Evolutionary conservation across 1,140 invertebrate genomes (phyloP), one percentile per base, ranked within the genome.

Genomic region (Drosophila asahinai): DNA sequence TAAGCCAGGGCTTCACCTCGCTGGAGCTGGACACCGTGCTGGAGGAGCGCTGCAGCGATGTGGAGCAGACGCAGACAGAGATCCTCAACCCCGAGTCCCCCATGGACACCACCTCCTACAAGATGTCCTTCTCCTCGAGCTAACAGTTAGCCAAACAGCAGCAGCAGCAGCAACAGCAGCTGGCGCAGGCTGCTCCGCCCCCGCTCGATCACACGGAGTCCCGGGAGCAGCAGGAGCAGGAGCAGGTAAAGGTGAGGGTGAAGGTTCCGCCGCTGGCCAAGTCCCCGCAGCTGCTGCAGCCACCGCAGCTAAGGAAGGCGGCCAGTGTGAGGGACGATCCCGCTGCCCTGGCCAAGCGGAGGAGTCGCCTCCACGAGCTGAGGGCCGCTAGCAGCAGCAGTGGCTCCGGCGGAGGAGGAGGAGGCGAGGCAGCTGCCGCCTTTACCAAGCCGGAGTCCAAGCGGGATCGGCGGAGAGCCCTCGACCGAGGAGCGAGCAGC

Each of bases 1-100:
- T 93, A 89, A 96, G 93, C 68, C 94, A 95, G 77, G 94, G 95
- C 17, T 96, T 96, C 70, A 96, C 96, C 12, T 95, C 96, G 1
- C 90, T 96, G 38, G 96, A 97, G 90, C 93, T 97, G 80, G 96
- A 97, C 87, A 97, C 97, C 0, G 97, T 97, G 12, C 94, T 97
- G 15, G 97, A 97, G 91, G 97, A 97, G 86, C 94, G 96, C 68
- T 94, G 94, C 38, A 95, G 94, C 30, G 96, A 97, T 91, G 95
- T 96, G 9, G 96, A 97, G 91, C 95, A 95, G 90, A 96, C 95
- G 15, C 93, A 93, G 77, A 93, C 93, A 36, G 86, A 92, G 80
- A 86, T 92, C 25, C 65, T 93, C 1, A 92, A 92, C 70, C 67
- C 92, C 33, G 91, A 93, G 59, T 93, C 92, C 19, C 91, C 92